Evolutionary conservation across 2,113 vertebrate genomes (phyloP).

Genomic region (Lagopus leucura): DNA sequence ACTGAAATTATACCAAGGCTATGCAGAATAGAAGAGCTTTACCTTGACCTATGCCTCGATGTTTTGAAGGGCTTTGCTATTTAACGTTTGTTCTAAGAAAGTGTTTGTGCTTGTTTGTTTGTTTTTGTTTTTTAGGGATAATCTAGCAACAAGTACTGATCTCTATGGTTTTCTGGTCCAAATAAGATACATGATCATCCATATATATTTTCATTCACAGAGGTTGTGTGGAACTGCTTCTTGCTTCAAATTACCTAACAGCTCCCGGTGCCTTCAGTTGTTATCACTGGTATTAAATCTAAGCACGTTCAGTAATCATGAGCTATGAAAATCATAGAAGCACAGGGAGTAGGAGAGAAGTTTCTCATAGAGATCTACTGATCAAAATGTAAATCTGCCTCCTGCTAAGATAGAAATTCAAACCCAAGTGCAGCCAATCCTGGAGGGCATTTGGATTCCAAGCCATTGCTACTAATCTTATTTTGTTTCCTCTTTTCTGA

Average conservation of each 20-base stretch:
- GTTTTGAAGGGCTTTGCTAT: neutral
- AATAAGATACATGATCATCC: neutral
- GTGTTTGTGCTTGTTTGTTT: too few species aligned
- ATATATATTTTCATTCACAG: neutral
- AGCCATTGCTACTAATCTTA: neutral
- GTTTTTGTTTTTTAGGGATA: neutral
- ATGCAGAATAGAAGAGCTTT: neutral
- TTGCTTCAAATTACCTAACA: neutral
- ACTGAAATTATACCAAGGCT: neutral
- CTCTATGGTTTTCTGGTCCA: neutral
- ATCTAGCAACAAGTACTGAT: neutral
- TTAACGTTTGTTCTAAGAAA: neutral
- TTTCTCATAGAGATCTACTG: constrained; percentile 57
- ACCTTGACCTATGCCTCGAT: neutral
- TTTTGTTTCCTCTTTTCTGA: constrained; percentile 4
- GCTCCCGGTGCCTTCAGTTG: neutral
- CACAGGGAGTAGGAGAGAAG: neutral
- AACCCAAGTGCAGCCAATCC: constrained; percentile 3
- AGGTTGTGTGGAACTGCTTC: neutral
- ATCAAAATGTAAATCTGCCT: constrained; percentile 42
- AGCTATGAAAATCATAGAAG: constrained; percentile 23
- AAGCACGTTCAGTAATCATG: neutral
- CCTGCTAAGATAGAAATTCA: constrained; percentile 45
- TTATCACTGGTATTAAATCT: neutral
- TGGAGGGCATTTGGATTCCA: constrained; percentile 35